phyloP scores from a whole-genome alignment of 2,888 invertebrate species.

The Caenorhabditis japonica region DNA sequence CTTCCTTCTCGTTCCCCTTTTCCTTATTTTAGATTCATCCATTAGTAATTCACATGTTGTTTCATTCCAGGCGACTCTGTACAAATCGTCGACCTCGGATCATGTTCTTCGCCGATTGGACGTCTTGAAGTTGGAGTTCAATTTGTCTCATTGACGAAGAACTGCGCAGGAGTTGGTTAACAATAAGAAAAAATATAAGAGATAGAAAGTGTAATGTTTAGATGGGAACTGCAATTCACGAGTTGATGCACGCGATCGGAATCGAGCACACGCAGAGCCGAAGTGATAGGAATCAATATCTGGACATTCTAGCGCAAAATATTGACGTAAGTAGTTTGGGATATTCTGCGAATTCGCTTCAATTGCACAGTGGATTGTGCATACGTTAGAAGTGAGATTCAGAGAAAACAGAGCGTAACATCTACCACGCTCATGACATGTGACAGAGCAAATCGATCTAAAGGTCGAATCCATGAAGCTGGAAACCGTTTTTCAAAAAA shows the following conservation, averaged over 20 bases:
- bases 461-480: too few relatives aligned
- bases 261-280: conserved; percentile 54
- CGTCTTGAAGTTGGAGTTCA: conserved; percentile 51
- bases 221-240: conserved; percentile 55
- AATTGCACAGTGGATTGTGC: too few relatives aligned
- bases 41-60: too few relatives aligned
- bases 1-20: conserved; percentile 5
- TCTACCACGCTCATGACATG: too few relatives aligned
- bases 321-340: conserved; percentile 36
- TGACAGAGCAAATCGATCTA: too few relatives aligned
- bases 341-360: neutral
- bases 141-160: conserved; percentile 49
- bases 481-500: too few relatives aligned
- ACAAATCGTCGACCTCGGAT: conserved; percentile 50
- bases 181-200: neutral
- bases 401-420: too few relatives aligned
- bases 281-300: conserved; percentile 47
- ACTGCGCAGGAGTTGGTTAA: conserved; percentile 50
- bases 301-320: conserved; percentile 43
- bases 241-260: conserved; percentile 55
- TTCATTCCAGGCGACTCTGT: conserved; percentile 42
- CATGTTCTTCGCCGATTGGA: conserved; percentile 52
- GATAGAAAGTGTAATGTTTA: conserved; percentile 9
- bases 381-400: too few relatives aligned
- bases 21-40: neutral